Evolutionary conservation across 2,113 vertebrate genomes (phyloP).

Genomic region (Otis tarda): DNA sequence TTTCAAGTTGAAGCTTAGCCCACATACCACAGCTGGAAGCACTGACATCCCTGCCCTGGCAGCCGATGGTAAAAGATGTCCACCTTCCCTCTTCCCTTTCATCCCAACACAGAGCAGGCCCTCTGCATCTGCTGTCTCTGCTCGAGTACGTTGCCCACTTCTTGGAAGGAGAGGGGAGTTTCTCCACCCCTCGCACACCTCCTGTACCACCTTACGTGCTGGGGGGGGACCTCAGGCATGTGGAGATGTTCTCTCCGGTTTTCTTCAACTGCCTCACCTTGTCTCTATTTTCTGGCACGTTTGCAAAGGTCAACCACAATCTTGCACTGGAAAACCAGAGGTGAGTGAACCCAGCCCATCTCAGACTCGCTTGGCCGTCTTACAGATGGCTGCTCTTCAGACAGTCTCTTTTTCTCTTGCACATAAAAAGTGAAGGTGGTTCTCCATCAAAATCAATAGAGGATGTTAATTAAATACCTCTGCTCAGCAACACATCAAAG

Average conservation of each 20-base stretch:
- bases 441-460: background rate
- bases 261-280: background rate
- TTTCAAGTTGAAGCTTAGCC: background rate
- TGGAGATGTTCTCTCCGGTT: background rate
- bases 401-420: background rate
- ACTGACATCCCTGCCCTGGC: background rate
- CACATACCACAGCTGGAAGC: background rate
- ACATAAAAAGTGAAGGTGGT: background rate
- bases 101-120: background rate
- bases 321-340: background rate
- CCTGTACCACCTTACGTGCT: accelerated
- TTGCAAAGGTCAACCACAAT: background rate
- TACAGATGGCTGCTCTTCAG: background rate
- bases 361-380: background rate
- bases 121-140: background rate
- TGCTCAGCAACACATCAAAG: background rate
- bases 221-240: no score
- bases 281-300: background rate
- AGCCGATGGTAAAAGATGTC: no score
- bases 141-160: background rate
- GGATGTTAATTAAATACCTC: background rate
- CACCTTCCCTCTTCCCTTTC: background rate
- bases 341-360: background rate
- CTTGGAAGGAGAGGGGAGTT: background rate
- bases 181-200: background rate